Base-by-base conservation (phyloP, 1,140 invertebrate genomes). In the Drosophila sproati region DNA sequence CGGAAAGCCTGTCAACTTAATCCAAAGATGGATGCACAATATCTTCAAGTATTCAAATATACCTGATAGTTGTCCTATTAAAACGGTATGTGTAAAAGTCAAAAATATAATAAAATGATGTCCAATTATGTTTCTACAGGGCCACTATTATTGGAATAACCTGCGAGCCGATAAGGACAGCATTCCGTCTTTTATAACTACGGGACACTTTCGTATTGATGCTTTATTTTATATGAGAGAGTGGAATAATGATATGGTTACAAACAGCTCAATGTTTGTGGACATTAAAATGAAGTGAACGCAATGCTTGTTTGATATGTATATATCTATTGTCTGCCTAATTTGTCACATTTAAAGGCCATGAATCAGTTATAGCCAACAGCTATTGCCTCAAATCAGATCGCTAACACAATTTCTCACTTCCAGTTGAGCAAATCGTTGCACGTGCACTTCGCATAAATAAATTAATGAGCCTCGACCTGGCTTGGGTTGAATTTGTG, bases 391-490 rank as follows among this genome's bases (percentile, higher is more conserved):
- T 55, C 59, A 64, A 79, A 87, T 80, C 66, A 61, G 63, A 64
- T 63, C 37, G 72, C 62, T 59, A 80, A 91, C 87, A 91, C 73
- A 81, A 77, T 87, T 91, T 91, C 75, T 91, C 88, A 91, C 82
- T 91, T 91, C 70, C 77, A 73, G 82, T 77, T 74, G 82, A 77
- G 51, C 71, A 77, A 87, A 82, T 69, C 78, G 88, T 73, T 66
- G 88, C 88, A 91, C 88, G 88, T 91, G 88, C 82, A 85, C 54
- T 81, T 91, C 82, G 66, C 88, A 91, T 91, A 91, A 91, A 91
- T 91, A 91, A 83, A 91, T 91, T 91, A 91, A 91, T 91, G 88
- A 90, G 82, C 70, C 43, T 35, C 43, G 43, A 73, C 56, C 51
- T 68, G 70, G 37, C 57, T 32, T 56, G 12, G 39, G 28, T 32